Conservation (phyloP, 2,888 invertebrate species). For the Epistrophe grossulariae region DNA sequence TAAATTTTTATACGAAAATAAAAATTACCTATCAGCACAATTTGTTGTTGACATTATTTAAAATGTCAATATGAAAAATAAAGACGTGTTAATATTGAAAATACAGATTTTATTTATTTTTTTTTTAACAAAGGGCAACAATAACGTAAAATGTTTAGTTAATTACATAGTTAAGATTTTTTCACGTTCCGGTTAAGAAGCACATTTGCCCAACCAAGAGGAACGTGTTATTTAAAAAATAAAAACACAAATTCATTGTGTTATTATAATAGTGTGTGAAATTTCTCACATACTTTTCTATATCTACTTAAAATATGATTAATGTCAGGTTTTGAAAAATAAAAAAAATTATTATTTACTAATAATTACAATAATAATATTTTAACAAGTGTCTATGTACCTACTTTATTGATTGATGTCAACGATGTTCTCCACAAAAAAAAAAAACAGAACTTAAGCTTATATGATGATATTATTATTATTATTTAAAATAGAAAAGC, state of each 20-base stretch:
- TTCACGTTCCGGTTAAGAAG: conserved; percentile 14
- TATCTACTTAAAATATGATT: not conserved
- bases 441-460: no score
- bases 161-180: not conserved
- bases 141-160: not conserved
- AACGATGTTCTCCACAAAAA: no score
- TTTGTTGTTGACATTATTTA: no score
- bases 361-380: not conserved
- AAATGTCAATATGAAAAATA: no score
- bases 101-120: no score
- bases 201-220: not conserved
- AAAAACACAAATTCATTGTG: not conserved
- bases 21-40: no score
- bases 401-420: no score
- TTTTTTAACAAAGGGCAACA: not conserved
- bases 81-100: no score
- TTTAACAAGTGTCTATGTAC: not conserved
- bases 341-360: not conserved
- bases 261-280: not conserved
- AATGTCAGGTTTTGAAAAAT: not conserved
- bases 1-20: no score
- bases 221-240: not conserved
- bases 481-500: no score
- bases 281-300: not conserved
- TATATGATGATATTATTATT: no score